Evolutionary conservation across 2,113 vertebrate genomes (phyloP).

Genomic region (Monopterus albus): DNA sequence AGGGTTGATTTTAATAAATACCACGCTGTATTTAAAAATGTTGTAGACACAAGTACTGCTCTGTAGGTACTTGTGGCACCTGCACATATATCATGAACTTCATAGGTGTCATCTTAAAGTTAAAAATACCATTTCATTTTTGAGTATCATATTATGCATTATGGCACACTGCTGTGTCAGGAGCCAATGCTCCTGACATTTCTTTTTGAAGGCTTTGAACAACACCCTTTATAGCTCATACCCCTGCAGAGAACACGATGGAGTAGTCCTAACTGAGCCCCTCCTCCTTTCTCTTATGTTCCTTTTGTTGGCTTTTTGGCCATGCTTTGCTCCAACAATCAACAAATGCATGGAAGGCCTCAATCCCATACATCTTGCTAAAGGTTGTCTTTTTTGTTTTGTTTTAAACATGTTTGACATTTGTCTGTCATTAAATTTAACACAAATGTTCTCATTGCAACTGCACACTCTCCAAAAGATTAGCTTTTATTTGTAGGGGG

Average conservation of each 20-base stretch:
- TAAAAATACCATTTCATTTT: not conserved
- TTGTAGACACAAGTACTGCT: not conserved
- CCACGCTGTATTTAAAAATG: slow-evolving; percentile 17
- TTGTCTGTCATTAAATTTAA: slow-evolving; percentile 4
- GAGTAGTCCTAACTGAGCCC: slow-evolving; percentile 52
- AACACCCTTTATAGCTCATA: slow-evolving; percentile 17
- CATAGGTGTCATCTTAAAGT: not conserved
- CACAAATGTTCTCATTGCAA: not conserved
- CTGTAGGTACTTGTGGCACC: not conserved
- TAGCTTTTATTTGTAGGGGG: not conserved
- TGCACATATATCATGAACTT: not conserved
- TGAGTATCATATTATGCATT: not conserved
- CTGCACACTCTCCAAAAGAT: not conserved
- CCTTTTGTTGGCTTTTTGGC: slow-evolving; percentile 37
- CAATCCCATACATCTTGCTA: slow-evolving; percentile 45
- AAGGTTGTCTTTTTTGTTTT: slow-evolving; percentile 41
- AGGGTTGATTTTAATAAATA: slow-evolving; percentile 39
- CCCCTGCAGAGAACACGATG: slow-evolving; percentile 35
- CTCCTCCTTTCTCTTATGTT: slow-evolving; percentile 61
- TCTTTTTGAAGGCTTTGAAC: not conserved
- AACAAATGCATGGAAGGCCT: slow-evolving; percentile 60
- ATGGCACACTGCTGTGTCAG: slow-evolving; percentile 11
- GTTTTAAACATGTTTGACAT: slow-evolving; percentile 37
- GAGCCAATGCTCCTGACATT: too few species aligned
- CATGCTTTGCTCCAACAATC: slow-evolving; percentile 41